Base-by-base conservation (phyloP, 2,113 vertebrate species). In the Paramisgurnus dabryanus region DNA sequence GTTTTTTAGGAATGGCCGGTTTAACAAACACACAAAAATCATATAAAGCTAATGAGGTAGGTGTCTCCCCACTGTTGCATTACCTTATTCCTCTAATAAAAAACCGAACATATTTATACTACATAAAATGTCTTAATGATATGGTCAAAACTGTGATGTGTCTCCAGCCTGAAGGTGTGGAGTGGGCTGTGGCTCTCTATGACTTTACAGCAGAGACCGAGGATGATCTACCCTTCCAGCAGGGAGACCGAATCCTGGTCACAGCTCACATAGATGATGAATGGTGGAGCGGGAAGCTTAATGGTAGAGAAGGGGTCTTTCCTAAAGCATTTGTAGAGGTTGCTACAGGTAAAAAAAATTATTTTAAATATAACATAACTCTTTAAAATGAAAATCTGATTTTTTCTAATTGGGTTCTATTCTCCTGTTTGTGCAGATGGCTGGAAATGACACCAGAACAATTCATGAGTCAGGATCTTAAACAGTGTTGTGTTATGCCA, bases 181-280 rank as follows among this genome's bases (percentile, higher is more conserved):
- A 96, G 71, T 97, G 96, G 95, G 95, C 89, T 57, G 91, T 93
- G 88, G 97, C 96, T 0, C 92, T 95, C 75, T 96, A 99, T 63
- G 95, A 96, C 88, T 98, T 94, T 72, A 84, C 86, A 0, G 95
- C 94, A 6, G 92, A 95, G 88, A 88, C 95, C 0, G 91, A 89
- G 8, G 92, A 93, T 0, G 97, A 98, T 79, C 88, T 98, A 8
- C 83, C 95, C 65, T 96, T 99, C 83, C 89, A 80, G 83, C 91
- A 92, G 73, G 97, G 97, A 53, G 95, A 98, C 83, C 76, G 75
- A 34, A 96, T 99, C 86, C 93, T 94, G 80, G 82, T 99, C 84
- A 92, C 92, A 0, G 88, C 94, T 63, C 94, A 85, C 0, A 43
- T 98, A 0, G 92, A 96, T 64, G 65, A 86, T 0, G 93, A 96